Conservation (phyloP, 2,797 vertebrate species). For the Ciconia nigra region DNA sequence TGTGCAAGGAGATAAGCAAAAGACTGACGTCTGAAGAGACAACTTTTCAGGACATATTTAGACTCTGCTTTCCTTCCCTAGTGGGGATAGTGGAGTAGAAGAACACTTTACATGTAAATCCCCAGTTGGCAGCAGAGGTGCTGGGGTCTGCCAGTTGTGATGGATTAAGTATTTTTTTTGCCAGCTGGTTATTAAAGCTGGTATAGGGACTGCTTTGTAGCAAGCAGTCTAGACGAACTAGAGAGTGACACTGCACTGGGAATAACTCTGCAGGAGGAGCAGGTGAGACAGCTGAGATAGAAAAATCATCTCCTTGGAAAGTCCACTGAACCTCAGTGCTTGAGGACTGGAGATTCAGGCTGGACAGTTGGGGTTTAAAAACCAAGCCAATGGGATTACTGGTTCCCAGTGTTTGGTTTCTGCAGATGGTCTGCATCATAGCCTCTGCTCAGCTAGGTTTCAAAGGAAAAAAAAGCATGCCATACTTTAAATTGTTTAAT, state of each 20-base stretch:
- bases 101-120: background rate
- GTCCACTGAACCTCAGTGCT: background rate
- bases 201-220: background rate
- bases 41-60: constrained; percentile 15
- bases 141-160: background rate
- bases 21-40: constrained; percentile 4
- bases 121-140: background rate
- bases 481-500: background rate
- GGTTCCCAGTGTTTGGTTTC: background rate
- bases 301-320: background rate
- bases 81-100: background rate
- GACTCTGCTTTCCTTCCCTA: background rate
- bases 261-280: background rate
- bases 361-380: background rate
- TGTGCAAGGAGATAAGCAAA: constrained; percentile 37
- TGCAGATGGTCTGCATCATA: background rate
- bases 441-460: background rate
- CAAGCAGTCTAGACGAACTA: background rate
- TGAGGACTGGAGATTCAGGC: background rate
- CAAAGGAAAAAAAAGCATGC: background rate
- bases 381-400: background rate
- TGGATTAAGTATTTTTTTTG: background rate
- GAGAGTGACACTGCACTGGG: background rate
- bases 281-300: background rate
- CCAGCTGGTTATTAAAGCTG: background rate